Evolutionary conservation across 23 tunicate species (phyloP).

Genomic region (Ciona savignyi): DNA sequence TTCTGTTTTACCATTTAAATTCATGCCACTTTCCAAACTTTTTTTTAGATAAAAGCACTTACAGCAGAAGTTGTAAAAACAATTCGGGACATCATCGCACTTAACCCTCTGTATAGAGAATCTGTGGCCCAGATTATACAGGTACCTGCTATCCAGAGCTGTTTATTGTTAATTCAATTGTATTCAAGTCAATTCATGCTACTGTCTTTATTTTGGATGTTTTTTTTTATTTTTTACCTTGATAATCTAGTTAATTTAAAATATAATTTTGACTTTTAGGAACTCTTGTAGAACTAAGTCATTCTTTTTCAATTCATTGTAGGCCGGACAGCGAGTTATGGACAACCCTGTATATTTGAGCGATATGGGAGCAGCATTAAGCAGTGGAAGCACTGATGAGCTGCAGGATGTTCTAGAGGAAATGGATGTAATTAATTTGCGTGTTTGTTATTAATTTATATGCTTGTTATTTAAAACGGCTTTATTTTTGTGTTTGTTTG

Average conservation of each 20-base stretch:
- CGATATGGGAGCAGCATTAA: constrained; percentile 97
- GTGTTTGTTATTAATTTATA: neutral
- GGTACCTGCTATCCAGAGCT: no score
- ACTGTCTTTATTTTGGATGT: neutral
- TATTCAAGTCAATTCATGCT: neutral
- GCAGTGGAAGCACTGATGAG: constrained; percentile 80
- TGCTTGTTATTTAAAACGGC: neutral
- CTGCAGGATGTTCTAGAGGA: constrained; percentile 86
- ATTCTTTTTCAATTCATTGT: constrained; percentile 3
- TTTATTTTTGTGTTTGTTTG: neutral
- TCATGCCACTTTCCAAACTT: no score
- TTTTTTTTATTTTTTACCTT: neutral
- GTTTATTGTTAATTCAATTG: neutral
- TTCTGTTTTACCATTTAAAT: no score
- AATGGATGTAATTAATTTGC: constrained; percentile 40
- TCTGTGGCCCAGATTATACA: constrained; percentile 96
- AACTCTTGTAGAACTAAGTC: neutral
- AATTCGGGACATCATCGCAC: constrained; percentile 82
- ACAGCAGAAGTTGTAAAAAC: constrained; percentile 98
- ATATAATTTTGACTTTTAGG: constrained; percentile 1
- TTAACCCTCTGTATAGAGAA: constrained; percentile 93
- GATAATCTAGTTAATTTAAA: neutral
- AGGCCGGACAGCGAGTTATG: constrained; percentile 95
- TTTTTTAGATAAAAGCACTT: constrained; percentile 78
- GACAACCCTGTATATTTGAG: constrained; percentile 92